Conservation (phyloP, 2,888 invertebrate species). For the Odontomyia ornata region DNA sequence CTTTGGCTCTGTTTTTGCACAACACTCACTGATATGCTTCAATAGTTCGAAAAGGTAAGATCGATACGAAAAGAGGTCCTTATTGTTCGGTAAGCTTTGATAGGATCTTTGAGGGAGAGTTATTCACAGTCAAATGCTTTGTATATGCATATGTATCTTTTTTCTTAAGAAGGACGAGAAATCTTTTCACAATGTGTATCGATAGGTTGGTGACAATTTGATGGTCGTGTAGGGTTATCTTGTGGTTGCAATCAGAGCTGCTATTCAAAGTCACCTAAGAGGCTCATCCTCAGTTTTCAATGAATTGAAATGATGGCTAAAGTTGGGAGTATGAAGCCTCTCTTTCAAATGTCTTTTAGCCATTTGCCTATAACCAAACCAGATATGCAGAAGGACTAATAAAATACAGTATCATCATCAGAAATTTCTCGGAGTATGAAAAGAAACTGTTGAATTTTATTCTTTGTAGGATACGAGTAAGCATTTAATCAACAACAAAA, state of each 20-base stretch:
- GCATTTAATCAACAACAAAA: too few relatives aligned
- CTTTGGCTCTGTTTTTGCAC: slow-evolving; percentile 7
- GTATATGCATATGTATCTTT: slow-evolving; percentile 19
- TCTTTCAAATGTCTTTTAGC: too few relatives aligned
- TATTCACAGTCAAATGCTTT: background rate
- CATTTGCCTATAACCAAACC: too few relatives aligned
- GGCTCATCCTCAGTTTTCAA: background rate
- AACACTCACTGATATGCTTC: slow-evolving; percentile 8
- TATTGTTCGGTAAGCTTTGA: slow-evolving; percentile 23
- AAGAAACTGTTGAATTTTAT: too few relatives aligned
- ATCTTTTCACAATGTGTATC: background rate
- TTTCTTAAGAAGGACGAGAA: background rate
- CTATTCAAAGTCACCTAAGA: background rate
- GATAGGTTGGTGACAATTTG: background rate
- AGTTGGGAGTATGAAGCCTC: too few relatives aligned
- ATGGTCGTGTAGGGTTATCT: background rate
- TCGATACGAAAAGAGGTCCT: slow-evolving; percentile 23
- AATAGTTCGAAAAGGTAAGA: slow-evolving; percentile 24
- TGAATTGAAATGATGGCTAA: background rate
- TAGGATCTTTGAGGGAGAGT: slow-evolving; percentile 26
- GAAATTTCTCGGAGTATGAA: too few relatives aligned
- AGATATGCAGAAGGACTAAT: too few relatives aligned
- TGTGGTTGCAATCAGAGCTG: background rate
- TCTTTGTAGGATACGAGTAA: too few relatives aligned
- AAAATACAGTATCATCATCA: too few relatives aligned